A percentile compares a stretch with the other conserved stretches of the same genome.
phyloP scores from a whole-genome alignment of 2,113 vertebrate species.

The Tachuris rubrigastra region DNA sequence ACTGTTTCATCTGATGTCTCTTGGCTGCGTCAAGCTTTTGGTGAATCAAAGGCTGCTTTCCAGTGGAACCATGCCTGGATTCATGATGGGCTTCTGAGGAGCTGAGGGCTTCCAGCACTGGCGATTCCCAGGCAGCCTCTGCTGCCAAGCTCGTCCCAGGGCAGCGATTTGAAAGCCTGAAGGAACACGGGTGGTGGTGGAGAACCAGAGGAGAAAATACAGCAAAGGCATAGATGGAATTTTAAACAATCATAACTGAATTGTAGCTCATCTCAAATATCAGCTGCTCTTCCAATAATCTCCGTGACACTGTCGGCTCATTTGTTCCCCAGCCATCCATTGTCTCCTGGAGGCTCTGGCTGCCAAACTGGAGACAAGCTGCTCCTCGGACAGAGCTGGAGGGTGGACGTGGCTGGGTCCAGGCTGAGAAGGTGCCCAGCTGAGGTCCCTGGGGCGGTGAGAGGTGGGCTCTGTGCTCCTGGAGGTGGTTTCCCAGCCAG shows the following conservation, averaged over 20 bases:
- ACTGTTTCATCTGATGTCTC: background rate
- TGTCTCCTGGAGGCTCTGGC: background rate
- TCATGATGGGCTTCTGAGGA: background rate
- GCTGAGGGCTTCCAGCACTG: background rate
- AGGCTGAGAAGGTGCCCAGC: background rate
- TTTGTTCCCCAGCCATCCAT: slow-evolving; percentile 31
- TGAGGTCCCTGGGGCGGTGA: background rate
- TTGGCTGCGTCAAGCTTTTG: background rate
- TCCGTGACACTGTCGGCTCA: background rate
- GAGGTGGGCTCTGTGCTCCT: background rate
- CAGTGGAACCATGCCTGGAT: slow-evolving; percentile 4
- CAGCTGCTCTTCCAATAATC: background rate
- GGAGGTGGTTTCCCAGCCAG: background rate
- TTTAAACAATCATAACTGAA: background rate
- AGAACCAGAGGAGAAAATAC: background rate
- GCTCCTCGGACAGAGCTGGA: background rate
- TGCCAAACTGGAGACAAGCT: background rate
- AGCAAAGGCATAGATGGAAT: background rate
- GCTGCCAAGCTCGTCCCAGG: background rate
- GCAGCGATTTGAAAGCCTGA: background rate
- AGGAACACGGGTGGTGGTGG: background rate
- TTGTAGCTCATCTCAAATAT: slow-evolving; percentile 35
- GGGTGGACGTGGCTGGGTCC: background rate
- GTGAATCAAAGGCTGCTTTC: background rate
- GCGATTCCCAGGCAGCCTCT: background rate